phyloP scores from a whole-genome alignment of 2,797 vertebrate species.

The Schizothorax lantsangensis region DNA sequence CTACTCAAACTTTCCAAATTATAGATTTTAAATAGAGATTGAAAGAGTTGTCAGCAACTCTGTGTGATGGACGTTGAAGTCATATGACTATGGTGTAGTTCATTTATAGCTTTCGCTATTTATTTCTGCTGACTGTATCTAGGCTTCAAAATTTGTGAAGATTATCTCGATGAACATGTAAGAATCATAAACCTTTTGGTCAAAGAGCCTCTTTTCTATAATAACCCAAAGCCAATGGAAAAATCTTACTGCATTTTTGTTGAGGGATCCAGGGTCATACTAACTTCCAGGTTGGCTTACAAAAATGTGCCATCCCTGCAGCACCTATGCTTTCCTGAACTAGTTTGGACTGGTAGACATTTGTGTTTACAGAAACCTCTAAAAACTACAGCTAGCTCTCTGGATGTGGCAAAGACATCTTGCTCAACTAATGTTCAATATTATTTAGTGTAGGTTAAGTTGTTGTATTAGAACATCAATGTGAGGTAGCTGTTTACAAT shows the following conservation, averaged over 20 bases:
- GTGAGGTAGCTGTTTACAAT: neutral
- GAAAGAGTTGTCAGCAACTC: neutral
- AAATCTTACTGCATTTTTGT: neutral
- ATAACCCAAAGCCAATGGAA: neutral
- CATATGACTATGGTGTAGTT: neutral
- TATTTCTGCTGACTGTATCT: neutral
- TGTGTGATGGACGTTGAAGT: neutral
- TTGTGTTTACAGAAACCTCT: neutral
- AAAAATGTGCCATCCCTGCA: neutral
- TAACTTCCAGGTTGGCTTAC: neutral
- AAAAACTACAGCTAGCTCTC: neutral
- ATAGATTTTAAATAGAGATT: neutral
- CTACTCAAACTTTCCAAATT: neutral
- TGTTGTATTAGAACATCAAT: neutral
- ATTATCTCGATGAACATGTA: neutral
- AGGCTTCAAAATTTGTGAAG: neutral
- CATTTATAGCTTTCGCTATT: neutral
- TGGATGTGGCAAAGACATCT: neutral
- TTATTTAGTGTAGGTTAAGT: neutral
- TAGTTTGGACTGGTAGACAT: neutral
- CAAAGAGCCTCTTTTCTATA: neutral
- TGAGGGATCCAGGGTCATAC: neutral
- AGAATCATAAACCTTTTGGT: neutral
- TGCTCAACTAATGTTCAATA: neutral
- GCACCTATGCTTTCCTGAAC: neutral